Evolutionary conservation across 2,113 vertebrate genomes (phyloP).

Genomic region (Odontesthes bonariensis): DNA sequence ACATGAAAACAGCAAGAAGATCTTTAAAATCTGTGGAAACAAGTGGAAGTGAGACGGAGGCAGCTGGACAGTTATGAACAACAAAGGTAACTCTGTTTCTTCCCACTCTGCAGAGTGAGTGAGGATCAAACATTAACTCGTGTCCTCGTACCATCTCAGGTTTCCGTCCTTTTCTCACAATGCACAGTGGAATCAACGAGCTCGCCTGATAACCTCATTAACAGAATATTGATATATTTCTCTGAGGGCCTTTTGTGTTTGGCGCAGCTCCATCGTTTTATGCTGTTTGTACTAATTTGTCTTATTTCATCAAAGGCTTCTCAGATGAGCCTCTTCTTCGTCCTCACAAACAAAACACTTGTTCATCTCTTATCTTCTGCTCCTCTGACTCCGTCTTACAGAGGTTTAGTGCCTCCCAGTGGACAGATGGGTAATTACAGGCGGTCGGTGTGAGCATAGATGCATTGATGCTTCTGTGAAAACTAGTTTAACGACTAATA

Average conservation of each 20-base stretch:
- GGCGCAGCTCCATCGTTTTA: background rate
- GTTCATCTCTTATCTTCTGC: constrained; percentile 10
- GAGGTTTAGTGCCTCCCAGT: constrained; percentile 67
- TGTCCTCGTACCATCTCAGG: background rate
- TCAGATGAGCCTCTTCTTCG: constrained; percentile 45
- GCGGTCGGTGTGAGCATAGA: background rate
- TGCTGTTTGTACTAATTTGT: constrained; percentile 26
- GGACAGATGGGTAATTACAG: constrained; percentile 24
- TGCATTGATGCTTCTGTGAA: too few relatives aligned
- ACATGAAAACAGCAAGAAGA: background rate
- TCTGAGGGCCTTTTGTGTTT: constrained; percentile 32
- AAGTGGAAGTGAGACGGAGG: background rate
- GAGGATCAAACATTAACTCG: background rate
- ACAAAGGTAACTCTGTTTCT: background rate
- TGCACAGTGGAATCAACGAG: constrained; percentile 3
- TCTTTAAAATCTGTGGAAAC: background rate
- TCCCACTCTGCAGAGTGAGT: background rate
- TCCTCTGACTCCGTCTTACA: background rate
- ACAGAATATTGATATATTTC: constrained; percentile 29
- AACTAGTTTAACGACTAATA: too few relatives aligned
- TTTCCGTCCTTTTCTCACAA: background rate
- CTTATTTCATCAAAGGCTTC: constrained; percentile 53
- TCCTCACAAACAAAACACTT: constrained; percentile 56
- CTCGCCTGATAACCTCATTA: constrained; percentile 51
- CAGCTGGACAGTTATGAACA: background rate